phyloP scores from a whole-genome alignment of 2,888 invertebrate species.

The Pyrgus malvae region DNA sequence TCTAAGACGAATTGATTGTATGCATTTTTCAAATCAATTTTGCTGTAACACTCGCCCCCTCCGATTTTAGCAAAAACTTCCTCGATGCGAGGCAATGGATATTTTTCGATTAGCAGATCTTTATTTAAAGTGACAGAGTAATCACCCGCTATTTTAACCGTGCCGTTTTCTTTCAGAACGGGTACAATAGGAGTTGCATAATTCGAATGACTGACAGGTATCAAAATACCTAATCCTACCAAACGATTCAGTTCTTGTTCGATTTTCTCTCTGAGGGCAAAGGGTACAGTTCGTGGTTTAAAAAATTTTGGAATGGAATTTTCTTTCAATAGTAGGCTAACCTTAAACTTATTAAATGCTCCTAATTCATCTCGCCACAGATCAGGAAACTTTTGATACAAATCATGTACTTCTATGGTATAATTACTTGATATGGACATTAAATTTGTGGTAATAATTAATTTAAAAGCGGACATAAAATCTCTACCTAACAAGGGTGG shows the following conservation, averaged over 20 bases:
- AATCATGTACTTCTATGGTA: neutral
- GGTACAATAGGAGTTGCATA: slow-evolving; percentile 26
- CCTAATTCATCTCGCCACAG: slow-evolving; percentile 9
- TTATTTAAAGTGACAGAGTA: slow-evolving; percentile 41
- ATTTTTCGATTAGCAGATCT: slow-evolving; percentile 38
- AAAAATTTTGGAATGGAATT: slow-evolving; percentile 21
- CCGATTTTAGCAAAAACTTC: slow-evolving; percentile 36
- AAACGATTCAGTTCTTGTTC: slow-evolving; percentile 18
- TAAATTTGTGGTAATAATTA: neutral
- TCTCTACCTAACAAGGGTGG: slow-evolving; percentile 12
- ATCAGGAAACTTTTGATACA: slow-evolving; percentile 8
- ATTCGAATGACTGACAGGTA: slow-evolving; percentile 5
- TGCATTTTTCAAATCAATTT: slow-evolving; percentile 33
- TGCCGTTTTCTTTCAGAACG: slow-evolving; percentile 27
- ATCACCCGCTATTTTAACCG: slow-evolving; percentile 32
- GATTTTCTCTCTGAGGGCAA: slow-evolving; percentile 16
- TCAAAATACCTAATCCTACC: slow-evolving; percentile 5
- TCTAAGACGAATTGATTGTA: slow-evolving; percentile 35
- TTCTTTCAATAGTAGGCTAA: slow-evolving; percentile 14
- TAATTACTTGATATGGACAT: neutral
- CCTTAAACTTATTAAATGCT: slow-evolving; percentile 14
- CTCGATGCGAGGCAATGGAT: slow-evolving; percentile 37
- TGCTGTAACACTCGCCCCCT: slow-evolving; percentile 31
- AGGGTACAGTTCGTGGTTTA: slow-evolving; percentile 23
- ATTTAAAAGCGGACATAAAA: slow-evolving; percentile 4